These are phyloP conservation scores for Brachionus koreanus DNA, from an alignment of 1,140 invertebrate genomes.

Conservation along the genomic window DNA sequence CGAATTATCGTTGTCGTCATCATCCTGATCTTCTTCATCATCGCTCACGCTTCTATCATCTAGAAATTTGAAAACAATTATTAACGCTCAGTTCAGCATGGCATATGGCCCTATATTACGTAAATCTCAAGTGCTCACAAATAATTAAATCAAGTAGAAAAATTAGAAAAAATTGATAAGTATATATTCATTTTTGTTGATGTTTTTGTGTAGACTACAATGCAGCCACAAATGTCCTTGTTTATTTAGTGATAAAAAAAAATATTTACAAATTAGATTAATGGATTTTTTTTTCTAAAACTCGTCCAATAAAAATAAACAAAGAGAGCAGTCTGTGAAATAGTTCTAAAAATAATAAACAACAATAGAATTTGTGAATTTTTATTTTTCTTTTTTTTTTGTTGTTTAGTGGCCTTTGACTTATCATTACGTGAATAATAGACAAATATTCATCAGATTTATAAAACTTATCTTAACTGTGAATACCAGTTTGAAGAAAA, in stretches of 20 bases:
- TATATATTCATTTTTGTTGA: neutral
- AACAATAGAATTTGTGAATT: neutral
- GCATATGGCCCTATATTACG: neutral
- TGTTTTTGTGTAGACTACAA: neutral
- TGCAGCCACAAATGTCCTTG: neutral
- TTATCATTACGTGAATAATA: neutral
- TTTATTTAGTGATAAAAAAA: neutral
- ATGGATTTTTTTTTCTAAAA: neutral
- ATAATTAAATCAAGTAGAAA: neutral
- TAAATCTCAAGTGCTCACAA: neutral
- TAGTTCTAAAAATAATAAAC: neutral
- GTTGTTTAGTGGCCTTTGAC: neutral
- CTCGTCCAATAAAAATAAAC: slow-evolving; percentile 8
- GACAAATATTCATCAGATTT: neutral
- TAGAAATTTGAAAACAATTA: neutral
- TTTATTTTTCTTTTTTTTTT: neutral
- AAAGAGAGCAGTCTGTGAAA: neutral
- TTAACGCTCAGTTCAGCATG: neutral
- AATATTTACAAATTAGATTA: slow-evolving; percentile 41
- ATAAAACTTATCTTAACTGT: neutral
- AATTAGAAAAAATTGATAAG: slow-evolving; percentile 4
- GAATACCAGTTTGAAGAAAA: neutral
- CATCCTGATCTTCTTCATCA: slow-evolving; percentile 31
- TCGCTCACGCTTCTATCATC: slow-evolving; percentile 17
- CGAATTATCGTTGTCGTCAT: slow-evolving; percentile 32